Percentiles rank a stretch among this genome's conserved stretches.
Evolutionary conservation across 2,797 vertebrate genomes (phyloP).

Genomic region (Sebastes miniatus): DNA sequence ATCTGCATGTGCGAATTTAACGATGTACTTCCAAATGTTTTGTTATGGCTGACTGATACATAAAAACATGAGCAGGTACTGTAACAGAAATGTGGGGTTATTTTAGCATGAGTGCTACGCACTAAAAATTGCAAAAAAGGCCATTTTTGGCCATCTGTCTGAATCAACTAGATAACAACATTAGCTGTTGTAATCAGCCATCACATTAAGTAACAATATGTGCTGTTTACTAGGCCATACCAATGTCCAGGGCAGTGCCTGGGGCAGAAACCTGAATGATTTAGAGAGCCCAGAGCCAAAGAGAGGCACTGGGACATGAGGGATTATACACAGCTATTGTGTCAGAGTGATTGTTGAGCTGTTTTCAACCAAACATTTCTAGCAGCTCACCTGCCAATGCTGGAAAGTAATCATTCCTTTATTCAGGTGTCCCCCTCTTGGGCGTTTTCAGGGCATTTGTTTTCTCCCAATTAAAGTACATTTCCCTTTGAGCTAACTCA

Average conservation of each 20-base stretch:
- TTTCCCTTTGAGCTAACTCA: background rate
- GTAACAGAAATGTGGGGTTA: background rate
- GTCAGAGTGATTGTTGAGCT: background rate
- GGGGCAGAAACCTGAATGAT: conserved; percentile 18
- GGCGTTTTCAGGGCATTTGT: background rate
- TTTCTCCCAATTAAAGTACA: background rate
- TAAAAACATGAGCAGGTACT: background rate
- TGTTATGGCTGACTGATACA: background rate
- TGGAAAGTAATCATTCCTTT: background rate
- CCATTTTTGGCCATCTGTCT: conserved; percentile 7
- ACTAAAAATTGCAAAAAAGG: background rate
- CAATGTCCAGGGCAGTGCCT: background rate
- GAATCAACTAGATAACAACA: conserved; percentile 1
- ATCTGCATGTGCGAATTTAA: background rate
- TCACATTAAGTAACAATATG: conserved; percentile 18
- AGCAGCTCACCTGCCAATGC: background rate
- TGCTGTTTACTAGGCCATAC: conserved; percentile 22
- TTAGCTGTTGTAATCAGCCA: conserved; percentile 5
- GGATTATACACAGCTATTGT: background rate
- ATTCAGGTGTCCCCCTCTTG: background rate
- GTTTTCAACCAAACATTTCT: background rate
- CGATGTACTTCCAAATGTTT: background rate
- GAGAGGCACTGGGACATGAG: background rate
- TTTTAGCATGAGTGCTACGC: background rate
- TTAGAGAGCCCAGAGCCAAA: background rate